Conservation (phyloP, 2,888 invertebrate genomes). For the Electrophaes corylata region DNA sequence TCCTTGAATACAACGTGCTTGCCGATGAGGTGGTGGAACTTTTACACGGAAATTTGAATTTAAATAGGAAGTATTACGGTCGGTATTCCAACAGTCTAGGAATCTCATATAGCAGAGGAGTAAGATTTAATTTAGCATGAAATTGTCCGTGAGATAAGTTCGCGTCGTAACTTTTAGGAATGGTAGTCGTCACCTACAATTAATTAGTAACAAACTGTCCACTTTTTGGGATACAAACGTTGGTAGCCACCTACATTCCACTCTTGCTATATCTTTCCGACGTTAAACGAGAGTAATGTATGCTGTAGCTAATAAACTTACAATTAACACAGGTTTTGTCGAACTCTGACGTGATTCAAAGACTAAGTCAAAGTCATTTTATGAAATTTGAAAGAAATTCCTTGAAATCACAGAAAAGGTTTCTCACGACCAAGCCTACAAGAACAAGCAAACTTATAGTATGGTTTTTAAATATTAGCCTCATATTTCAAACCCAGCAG, state of each 20-base stretch:
- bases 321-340: too few species aligned
- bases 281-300: too few species aligned
- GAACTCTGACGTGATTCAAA: too few species aligned
- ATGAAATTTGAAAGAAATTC: too few species aligned
- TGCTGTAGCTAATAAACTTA: too few species aligned
- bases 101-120: slow-evolving; percentile 4
- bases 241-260: too few species aligned
- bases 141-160: slow-evolving; percentile 23
- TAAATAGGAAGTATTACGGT: slow-evolving; percentile 19
- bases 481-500: not conserved
- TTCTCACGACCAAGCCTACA: too few species aligned
- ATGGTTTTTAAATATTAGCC: too few species aligned
- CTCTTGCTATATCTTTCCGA: too few species aligned
- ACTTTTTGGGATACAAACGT: not conserved
- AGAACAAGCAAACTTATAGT: too few species aligned
- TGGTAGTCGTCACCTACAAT: not conserved
- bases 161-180: slow-evolving; percentile 14
- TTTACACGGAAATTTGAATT: slow-evolving; percentile 11
- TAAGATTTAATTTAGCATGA: slow-evolving; percentile 33
- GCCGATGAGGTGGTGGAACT: slow-evolving; percentile 7
- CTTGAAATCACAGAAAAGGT: too few species aligned
- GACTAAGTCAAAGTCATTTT: too few species aligned
- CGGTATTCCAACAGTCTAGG: not conserved
- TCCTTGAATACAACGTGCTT: slow-evolving; percentile 24
- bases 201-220: not conserved